A percentile compares a stretch with the other conserved stretches of the same genome.
These are phyloP conservation scores for Gallinago stenura DNA, from an alignment of 2,797 vertebrate species.

Conservation along the genomic window DNA sequence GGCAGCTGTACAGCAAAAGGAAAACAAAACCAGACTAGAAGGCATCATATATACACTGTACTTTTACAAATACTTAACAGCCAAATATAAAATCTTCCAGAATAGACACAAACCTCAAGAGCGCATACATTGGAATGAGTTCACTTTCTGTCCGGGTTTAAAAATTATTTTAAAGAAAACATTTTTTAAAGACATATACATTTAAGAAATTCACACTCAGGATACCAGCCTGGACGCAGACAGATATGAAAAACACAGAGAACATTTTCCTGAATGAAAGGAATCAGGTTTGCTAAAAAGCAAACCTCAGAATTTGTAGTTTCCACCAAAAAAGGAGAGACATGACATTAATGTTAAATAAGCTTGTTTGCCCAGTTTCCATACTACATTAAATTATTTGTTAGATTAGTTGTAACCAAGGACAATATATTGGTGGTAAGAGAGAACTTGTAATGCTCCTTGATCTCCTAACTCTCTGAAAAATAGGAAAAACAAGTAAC, in stretches of 20 bases:
- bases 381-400: not conserved
- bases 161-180: not conserved
- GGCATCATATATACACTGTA: not conserved
- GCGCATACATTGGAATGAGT: not conserved
- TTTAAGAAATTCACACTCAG: not conserved
- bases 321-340: not conserved
- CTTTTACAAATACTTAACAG: not conserved
- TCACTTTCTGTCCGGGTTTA: not conserved
- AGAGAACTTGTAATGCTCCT: not conserved
- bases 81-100: not conserved
- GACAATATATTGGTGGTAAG: not conserved
- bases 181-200: rapidly evolving
- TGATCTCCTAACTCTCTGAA: not conserved
- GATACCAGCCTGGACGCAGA: not conserved
- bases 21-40: not conserved
- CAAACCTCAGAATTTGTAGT: not conserved
- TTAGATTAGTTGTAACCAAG: not conserved
- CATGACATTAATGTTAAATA: not conserved
- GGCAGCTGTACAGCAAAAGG: not conserved
- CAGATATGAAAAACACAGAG: not conserved
- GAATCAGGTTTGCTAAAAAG: not conserved
- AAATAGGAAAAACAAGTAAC: not conserved
- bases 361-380: not conserved
- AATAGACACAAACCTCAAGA: not conserved
- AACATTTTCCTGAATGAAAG: not conserved